Conservation (phyloP, 2,888 invertebrate genomes). For the Nymphalis c-album region DNA sequence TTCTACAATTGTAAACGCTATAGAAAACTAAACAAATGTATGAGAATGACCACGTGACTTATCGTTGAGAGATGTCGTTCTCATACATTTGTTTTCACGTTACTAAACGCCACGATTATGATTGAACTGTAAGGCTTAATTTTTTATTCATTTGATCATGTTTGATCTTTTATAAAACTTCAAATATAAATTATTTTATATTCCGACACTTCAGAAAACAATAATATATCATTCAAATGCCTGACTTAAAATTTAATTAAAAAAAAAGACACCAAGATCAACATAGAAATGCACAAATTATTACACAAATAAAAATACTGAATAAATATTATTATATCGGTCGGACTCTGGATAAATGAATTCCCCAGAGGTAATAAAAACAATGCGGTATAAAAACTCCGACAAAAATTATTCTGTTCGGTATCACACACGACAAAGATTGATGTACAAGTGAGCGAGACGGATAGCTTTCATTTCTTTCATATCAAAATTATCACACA, state of each 20-base stretch:
- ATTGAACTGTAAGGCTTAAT: no score
- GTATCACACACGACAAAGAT: constrained; percentile 55
- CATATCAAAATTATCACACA: constrained; percentile 4
- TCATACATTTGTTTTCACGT: no score
- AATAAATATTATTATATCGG: constrained; percentile 46
- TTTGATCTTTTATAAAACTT: background rate
- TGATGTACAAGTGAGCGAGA: constrained; percentile 48
- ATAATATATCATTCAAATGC: constrained; percentile 15
- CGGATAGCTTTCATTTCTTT: constrained; percentile 21
- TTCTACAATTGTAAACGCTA: no score
- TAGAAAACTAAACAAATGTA: no score
- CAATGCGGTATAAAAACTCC: constrained; percentile 46
- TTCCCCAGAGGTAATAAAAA: constrained; percentile 46
- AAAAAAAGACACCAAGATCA: constrained; percentile 29
- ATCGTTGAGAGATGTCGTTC: no score
- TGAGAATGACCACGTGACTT: no score
- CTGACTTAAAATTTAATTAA: constrained; percentile 26
- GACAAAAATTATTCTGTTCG: constrained; percentile 49
- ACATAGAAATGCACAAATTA: constrained; percentile 32
- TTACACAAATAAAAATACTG: constrained; percentile 41
- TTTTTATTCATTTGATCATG: no score
- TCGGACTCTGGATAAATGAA: constrained; percentile 47
- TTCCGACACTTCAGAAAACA: background rate
- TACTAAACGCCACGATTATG: no score
- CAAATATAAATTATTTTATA: background rate